Evolutionary conservation across 2,797 vertebrate species (phyloP), one percentile per base, ranked within the genome.

Genomic region (Austrolebias charrua): DNA sequence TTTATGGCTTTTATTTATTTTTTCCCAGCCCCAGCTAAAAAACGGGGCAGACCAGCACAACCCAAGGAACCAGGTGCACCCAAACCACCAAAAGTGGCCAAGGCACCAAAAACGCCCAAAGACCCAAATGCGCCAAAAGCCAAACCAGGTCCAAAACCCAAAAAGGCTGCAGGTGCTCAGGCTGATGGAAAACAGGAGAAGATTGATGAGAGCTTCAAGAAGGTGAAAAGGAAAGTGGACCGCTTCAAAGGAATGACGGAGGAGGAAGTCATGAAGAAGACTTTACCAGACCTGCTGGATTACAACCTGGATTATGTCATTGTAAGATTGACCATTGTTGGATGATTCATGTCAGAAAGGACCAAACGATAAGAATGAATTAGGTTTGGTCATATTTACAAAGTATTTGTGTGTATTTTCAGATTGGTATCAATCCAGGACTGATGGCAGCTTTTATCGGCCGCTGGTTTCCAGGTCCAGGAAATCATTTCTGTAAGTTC

Each of bases 361-460:
- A 5, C 12, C 12, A 33, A 9, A 8, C 42, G 5, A n/a, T n/a
- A 16, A 1, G 13, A 58, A 35, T 24, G 3, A 29, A 15, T 57
- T 42, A 19, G 6, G 29, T 8, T 61, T 52, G 9, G 12, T 49
- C 24, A n/a, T 4, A 15, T 28, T 19, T 1, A 58, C 31, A 60
- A 49, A 65, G 10, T 15, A 58, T n/a, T 20, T 42, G 18, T 69
- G 58, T 59, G 40, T 6, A 19, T 79, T 61, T 80, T 47, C 83
- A 99, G 98, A 98, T 99, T 75, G 97, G 98, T 60, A 99, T 99
- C 86, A 99, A 99, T 78, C 98, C 97, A 9, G 98, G 98, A 45
- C 88, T 99, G 62, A 96, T 99, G 96, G 97, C 98, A 78, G 97
- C 98, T 75, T 98, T 92, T 82, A 98, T 98, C 71, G 98, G 98